A percentile compares a stretch with the other conserved stretches of the same genome.
Evolutionary conservation across 2,888 invertebrate species (phyloP).

Genomic region (Protula sp.): DNA sequence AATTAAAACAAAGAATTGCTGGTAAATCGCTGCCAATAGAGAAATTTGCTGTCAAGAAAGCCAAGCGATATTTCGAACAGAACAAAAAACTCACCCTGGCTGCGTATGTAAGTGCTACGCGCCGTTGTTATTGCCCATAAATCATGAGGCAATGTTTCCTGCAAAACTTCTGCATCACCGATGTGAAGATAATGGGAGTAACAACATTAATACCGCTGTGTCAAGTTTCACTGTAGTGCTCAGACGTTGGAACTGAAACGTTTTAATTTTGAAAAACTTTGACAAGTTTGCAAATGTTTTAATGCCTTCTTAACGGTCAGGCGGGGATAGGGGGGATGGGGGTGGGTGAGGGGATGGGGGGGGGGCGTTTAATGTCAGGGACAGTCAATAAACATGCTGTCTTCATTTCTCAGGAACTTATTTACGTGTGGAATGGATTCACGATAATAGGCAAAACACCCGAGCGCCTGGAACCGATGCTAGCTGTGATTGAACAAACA

Average conservation of each 20-base stretch:
- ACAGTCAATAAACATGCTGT: too few species aligned
- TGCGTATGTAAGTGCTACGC: conserved; percentile 59
- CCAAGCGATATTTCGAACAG: conserved; percentile 73
- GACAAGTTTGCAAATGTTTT: neutral
- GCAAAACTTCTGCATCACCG: too few species aligned
- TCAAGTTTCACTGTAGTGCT: too few species aligned
- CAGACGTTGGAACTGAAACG: too few species aligned
- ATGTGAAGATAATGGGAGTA: too few species aligned
- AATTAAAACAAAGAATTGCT: conserved; percentile 81
- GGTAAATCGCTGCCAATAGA: conserved; percentile 96
- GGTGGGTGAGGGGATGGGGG: too few species aligned
- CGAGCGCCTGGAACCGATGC: conserved; percentile 53
- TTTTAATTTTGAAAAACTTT: too few species aligned
- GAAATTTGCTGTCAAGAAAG: conserved; percentile 86
- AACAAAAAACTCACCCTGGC: conserved; percentile 72
- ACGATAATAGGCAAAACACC: conserved; percentile 71
- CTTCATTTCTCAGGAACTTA: conserved; percentile 67
- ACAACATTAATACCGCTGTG: too few species aligned
- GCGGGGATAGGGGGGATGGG: too few species aligned
- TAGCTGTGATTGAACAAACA: conserved; percentile 46
- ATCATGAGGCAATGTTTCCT: neutral
- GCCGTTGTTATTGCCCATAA: neutral
- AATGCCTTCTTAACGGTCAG: too few species aligned
- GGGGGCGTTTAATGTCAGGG: too few species aligned
- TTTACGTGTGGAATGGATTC: conserved; percentile 91